phyloP scores from a whole-genome alignment of 2,888 invertebrate species.

The Podabrus alpinus region DNA sequence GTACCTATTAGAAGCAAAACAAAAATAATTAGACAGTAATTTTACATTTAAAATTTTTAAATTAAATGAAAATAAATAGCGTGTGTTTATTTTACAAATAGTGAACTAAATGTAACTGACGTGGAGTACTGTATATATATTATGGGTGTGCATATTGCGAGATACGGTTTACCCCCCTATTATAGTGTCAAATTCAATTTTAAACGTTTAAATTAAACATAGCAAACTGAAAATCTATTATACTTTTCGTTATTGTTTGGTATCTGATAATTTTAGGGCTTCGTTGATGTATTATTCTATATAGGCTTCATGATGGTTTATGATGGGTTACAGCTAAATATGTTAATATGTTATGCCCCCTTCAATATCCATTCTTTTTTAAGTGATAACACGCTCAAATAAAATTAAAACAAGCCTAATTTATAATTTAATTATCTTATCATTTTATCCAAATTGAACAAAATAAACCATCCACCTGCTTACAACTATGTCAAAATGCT shows the following conservation, averaged over 20 bases:
- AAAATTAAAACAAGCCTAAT: background rate
- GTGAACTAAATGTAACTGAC: background rate
- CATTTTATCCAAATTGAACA: background rate
- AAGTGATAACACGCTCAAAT: background rate
- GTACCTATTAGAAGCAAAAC: background rate
- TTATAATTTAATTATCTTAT: background rate
- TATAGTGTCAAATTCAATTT: slow-evolving; percentile 26
- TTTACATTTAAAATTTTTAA: background rate
- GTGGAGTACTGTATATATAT: slow-evolving; percentile 17
- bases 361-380: background rate
- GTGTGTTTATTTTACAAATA: background rate
- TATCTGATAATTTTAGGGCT: slow-evolving; percentile 22
- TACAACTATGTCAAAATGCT: too few species aligned
- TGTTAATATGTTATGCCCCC: background rate
- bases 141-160: slow-evolving; percentile 20
- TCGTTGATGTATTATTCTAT: slow-evolving; percentile 6
- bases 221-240: slow-evolving; percentile 27
- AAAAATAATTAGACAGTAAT: background rate
- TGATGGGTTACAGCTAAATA: background rate
- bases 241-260: slow-evolving; percentile 19
- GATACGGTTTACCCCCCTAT: slow-evolving; percentile 23
- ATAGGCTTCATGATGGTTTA: background rate
- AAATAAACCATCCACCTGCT: background rate
- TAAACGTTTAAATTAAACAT: slow-evolving; percentile 28
- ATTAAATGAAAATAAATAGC: background rate